phyloP scores from a whole-genome alignment of 2,113 vertebrate species.

The Toxostoma redivivum region DNA sequence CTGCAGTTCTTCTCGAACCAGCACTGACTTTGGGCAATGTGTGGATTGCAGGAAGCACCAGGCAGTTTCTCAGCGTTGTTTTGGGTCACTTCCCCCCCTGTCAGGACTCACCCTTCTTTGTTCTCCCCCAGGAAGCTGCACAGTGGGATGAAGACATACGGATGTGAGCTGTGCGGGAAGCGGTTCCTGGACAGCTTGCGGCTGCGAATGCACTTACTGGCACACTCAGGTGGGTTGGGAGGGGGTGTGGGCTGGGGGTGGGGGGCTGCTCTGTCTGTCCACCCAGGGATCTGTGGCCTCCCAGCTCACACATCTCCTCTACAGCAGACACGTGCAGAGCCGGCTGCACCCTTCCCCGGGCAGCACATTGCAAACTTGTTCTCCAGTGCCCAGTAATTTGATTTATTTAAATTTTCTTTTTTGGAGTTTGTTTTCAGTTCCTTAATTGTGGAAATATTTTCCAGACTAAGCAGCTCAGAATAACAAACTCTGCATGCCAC shows the following conservation, averaged over 20 bases:
- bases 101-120: slow-evolving; percentile 23
- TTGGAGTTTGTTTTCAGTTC: neutral
- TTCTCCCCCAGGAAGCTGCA: slow-evolving; percentile 89
- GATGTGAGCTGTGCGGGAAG: slow-evolving; percentile 96
- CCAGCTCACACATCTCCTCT: rapidly evolving
- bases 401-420: neutral
- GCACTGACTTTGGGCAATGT: rapidly evolving
- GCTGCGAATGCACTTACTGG: slow-evolving; percentile 98
- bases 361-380: neutral
- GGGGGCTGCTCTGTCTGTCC: neutral
- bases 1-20: neutral
- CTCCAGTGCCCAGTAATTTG: neutral
- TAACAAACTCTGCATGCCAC: neutral
- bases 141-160: slow-evolving; percentile 98
- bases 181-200: slow-evolving; percentile 97
- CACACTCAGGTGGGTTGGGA: slow-evolving; percentile 88
- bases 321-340: rapidly evolving
- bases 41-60: neutral
- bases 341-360: neutral
- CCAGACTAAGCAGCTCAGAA: neutral
- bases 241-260: neutral
- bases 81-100: neutral
- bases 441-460: slow-evolving; percentile 4
- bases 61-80: rapidly evolving
- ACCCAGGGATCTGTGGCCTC: rapidly evolving